Base-by-base conservation (phyloP, 1,140 invertebrate species). In the Cydia amplana region DNA sequence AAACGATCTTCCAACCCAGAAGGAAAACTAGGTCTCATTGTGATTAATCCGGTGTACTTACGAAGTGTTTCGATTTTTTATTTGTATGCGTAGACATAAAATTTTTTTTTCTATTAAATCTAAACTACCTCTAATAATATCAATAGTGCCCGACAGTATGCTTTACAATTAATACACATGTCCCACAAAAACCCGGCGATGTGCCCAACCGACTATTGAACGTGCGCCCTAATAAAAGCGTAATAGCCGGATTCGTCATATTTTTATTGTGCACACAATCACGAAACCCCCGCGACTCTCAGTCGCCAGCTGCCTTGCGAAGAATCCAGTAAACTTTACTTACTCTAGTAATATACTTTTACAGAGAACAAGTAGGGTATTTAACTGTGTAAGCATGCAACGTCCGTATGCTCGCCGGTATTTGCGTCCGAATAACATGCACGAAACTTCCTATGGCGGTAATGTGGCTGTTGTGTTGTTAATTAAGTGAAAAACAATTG, bases 191-290 rank as follows among this genome's bases (percentile, higher is more conserved):
- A 73, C 14, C 46, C 16, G 18, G 25, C 23, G 14, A 51, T 14
- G 12, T 73, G 20, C 20, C 23, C 36, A 80, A 74, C 75, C 75
- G 55, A 75, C 75, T 77, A 74, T 23, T 77, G 83, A 87, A 84
- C 90, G 90, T 87, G 90, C 86, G 84, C 83, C 79, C 82, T 83
- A 87, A 86, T 87, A 89, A 87, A 63, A 86, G 28, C 82, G 84
- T 90, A 87, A 86, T 85, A 82, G 82, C 81, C 77, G 78, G 76
- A 87, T 88, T 87, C 83, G 83, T 88, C 83, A 90, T 89, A 88
- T 92, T 92, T 92, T 91, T 87, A 89, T 86, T 85, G 85, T 85
- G 76, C 73, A 75, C 74, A 79, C 81, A 73, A 85, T 84, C 90
- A 91, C 90, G 88, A 87, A 90, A 78, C 79, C 80, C 78, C 74